Evolutionary conservation across 2,888 invertebrate genomes (phyloP), one percentile per base, ranked within the genome.

Genomic region (Leptopilina drosophilae): DNA sequence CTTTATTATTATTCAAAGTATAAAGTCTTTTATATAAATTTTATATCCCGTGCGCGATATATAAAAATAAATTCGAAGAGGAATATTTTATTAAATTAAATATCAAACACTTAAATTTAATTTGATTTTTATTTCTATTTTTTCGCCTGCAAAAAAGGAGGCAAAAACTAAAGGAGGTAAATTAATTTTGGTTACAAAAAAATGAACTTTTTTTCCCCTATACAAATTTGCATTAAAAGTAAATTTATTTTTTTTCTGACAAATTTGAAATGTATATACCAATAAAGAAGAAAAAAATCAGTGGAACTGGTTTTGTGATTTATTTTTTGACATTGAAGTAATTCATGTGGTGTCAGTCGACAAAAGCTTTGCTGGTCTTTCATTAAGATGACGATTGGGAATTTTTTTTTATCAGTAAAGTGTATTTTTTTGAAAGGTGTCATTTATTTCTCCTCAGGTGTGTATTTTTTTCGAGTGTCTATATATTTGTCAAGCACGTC

Each of bases 341-440:
- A 33, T 33, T 20, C 12, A 49, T n/a, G 5, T 66, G 80, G 26
- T 64, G 69, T 80, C 73, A 79, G 49, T 80, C 81, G 80, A 80
- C 82, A 78, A 78, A 80, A 81, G 82, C 77, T 78, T 78, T 33
- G 65, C 73, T 69, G 49, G 46, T 64, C 56, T 73, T 78, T 80
- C 78, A 82, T 79, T 84, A 81, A 53, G 80, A 83, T 79, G 80
- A 77, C 84, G 87, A 89, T 89, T 88, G 85, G 85, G 82, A 80
- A 78, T 88, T 88, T 88, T 42, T 42, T 33, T 33, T 8, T 88
- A 79, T 81, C 80, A 81, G 67, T 76, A 84, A 81, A 87, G 89
- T 90, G 87, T 89, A 88, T 90, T 90, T 33, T 33, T 90, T 90
- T 88, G 88, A 90, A 89, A 90, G 87, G 89, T 87, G 88, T 87